phyloP scores from a whole-genome alignment of 2,797 vertebrate genomes.

The Dicrostonyx torquatus region DNA sequence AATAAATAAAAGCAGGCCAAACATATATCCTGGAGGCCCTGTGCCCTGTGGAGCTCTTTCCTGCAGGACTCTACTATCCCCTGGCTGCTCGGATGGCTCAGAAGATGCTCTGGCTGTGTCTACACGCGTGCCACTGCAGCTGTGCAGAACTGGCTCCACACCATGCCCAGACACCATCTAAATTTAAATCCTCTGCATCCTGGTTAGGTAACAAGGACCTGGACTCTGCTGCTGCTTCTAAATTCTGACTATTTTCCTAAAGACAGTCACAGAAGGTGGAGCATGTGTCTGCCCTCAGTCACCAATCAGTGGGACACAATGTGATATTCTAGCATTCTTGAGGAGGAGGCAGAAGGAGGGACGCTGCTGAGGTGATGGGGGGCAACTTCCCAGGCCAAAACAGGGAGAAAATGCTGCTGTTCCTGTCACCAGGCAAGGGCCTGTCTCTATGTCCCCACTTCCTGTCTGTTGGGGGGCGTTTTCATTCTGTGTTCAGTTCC shows the following conservation, averaged over 20 bases:
- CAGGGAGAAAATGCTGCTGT: background rate
- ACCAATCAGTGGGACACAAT: background rate
- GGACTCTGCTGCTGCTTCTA: background rate
- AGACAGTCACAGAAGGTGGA: background rate
- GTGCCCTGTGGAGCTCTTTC: background rate
- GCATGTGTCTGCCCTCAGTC: background rate
- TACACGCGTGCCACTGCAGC: background rate
- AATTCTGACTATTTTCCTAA: background rate
- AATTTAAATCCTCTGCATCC: background rate
- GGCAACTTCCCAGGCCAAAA: background rate
- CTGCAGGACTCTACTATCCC: too few relatives aligned
- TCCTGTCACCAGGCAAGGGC: background rate
- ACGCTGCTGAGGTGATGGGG: background rate
- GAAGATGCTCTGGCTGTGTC: background rate
- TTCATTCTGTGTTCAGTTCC: background rate
- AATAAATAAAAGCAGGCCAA: too few relatives aligned
- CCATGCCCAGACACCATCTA: background rate
- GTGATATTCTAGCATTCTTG: background rate
- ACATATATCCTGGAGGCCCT: background rate
- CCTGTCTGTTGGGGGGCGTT: background rate
- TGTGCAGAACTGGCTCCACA: background rate
- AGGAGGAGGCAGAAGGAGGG: background rate
- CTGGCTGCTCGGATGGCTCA: background rate
- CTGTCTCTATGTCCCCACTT: background rate
- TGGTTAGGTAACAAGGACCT: background rate